Conservation (phyloP, 2,113 vertebrate species). For the Forbesichthys papilliferus region DNA sequence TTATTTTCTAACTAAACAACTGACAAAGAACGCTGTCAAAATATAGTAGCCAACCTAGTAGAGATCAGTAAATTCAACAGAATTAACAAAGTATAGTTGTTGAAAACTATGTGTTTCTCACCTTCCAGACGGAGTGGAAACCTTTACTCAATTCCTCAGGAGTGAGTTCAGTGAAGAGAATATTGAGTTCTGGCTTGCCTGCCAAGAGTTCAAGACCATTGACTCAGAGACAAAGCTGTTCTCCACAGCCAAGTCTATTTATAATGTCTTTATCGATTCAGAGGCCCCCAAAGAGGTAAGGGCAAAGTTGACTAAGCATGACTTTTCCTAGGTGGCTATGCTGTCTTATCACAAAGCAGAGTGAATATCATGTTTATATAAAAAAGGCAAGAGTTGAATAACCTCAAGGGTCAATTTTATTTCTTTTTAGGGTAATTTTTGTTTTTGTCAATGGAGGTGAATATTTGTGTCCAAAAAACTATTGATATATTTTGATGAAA, state of each 20-base stretch:
- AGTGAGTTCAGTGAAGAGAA: conserved; percentile 97
- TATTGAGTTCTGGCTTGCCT: conserved; percentile 94
- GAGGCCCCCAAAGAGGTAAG: conserved; percentile 92
- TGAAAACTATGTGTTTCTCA: conserved; percentile 13
- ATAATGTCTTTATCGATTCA: conserved; percentile 83
- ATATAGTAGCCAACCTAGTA: too few species aligned
- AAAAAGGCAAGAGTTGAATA: conserved; percentile 4
- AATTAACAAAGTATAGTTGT: neutral
- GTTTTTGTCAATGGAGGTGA: conserved; percentile 24
- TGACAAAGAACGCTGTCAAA: too few species aligned
- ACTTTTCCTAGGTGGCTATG: neutral
- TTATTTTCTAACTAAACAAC: too few species aligned
- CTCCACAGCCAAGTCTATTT: conserved; percentile 87
- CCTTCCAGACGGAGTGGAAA: conserved; percentile 83
- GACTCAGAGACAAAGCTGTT: conserved; percentile 78
- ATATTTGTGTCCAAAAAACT: too few species aligned
- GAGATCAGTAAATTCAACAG: too few species aligned
- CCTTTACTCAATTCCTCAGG: conserved; percentile 88
- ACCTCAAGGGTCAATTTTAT: neutral
- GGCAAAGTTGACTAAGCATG: conserved; percentile 28
- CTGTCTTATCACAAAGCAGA: conserved; percentile 1
- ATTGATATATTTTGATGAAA: too few species aligned
- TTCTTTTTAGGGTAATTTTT: conserved; percentile 4
- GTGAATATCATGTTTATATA: neutral
- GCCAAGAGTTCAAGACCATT: conserved; percentile 90